Conservation (phyloP, 2,797 vertebrate species). For the Sternarchorhynchus goeldii region DNA sequence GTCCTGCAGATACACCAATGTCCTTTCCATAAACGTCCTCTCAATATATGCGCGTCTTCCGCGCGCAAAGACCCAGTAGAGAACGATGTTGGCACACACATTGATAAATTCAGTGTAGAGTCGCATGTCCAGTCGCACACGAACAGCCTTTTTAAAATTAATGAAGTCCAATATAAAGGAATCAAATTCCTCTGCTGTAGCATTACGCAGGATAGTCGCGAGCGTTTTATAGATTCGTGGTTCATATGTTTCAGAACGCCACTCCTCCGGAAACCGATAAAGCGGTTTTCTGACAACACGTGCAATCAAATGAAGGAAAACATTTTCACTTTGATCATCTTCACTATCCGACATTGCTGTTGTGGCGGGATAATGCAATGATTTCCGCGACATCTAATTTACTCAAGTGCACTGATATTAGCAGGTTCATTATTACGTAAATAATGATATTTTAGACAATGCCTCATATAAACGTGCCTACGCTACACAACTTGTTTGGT, state of each 20-base stretch:
- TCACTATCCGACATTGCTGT: slow-evolving; percentile 32
- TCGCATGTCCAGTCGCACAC: slow-evolving; percentile 52
- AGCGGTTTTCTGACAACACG: slow-evolving; percentile 58
- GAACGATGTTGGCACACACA: slow-evolving; percentile 66
- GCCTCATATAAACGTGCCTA: too few relatives aligned
- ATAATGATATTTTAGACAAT: too few relatives aligned
- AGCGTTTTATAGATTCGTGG: slow-evolving; percentile 63
- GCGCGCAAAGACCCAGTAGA: slow-evolving; percentile 67
- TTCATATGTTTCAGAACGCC: slow-evolving; percentile 62
- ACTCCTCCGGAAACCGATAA: slow-evolving; percentile 58
- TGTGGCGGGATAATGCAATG: background rate
- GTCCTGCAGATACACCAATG: slow-evolving; percentile 47
- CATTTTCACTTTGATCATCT: slow-evolving; percentile 39
- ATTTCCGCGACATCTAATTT: background rate
- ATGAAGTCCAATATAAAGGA: slow-evolving; percentile 64
- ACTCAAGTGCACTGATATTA: background rate
- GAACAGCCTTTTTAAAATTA: slow-evolving; percentile 61
- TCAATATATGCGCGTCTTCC: slow-evolving; percentile 63
- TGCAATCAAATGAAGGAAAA: slow-evolving; percentile 37
- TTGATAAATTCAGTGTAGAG: slow-evolving; percentile 66
- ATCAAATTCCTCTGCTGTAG: slow-evolving; percentile 61
- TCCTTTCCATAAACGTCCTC: slow-evolving; percentile 65
- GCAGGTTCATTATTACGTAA: too few relatives aligned
- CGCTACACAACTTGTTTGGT: background rate
- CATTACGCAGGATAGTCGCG: slow-evolving; percentile 56